Evolutionary conservation across 2,797 vertebrate genomes (phyloP).

Genomic region (Mormyrus proboscirostris): DNA sequence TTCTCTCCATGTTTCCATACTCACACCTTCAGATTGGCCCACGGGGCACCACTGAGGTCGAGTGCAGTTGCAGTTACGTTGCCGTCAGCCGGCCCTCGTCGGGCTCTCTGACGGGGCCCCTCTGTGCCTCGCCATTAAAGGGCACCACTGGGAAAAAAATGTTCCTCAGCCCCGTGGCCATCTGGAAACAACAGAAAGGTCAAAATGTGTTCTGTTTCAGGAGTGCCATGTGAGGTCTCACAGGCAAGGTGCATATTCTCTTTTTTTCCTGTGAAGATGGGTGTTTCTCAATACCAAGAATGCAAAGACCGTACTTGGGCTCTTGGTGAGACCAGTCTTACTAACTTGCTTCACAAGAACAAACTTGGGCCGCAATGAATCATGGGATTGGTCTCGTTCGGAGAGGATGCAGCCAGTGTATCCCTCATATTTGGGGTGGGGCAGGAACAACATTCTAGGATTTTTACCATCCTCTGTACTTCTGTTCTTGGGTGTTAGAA

Average conservation of each 20-base stretch:
- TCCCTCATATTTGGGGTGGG: neutral
- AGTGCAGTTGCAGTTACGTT: constrained; percentile 24
- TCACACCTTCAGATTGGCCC: neutral
- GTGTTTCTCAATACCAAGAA: neutral
- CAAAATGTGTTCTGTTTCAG: neutral
- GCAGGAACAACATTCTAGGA: neutral
- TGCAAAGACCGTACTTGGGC: neutral
- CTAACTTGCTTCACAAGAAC: neutral
- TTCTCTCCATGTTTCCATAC: neutral
- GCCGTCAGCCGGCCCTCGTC: neutral
- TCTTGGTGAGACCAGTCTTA: neutral
- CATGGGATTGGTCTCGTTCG: neutral
- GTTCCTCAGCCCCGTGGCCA: neutral
- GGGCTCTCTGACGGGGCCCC: neutral
- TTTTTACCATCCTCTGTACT: neutral
- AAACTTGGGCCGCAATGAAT: neutral
- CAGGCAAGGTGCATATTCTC: neutral
- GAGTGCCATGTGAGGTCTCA: neutral
- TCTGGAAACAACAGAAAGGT: neutral
- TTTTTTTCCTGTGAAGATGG: neutral
- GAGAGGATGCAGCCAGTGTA: neutral
- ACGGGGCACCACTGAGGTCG: neutral
- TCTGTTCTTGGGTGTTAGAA: neutral
- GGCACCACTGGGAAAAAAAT: neutral
- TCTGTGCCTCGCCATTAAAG: neutral